Percentiles rank a stretch among this genome's conserved stretches.
Conservation (phyloP, 2,113 vertebrate species). For the Apteryx owenii region DNA sequence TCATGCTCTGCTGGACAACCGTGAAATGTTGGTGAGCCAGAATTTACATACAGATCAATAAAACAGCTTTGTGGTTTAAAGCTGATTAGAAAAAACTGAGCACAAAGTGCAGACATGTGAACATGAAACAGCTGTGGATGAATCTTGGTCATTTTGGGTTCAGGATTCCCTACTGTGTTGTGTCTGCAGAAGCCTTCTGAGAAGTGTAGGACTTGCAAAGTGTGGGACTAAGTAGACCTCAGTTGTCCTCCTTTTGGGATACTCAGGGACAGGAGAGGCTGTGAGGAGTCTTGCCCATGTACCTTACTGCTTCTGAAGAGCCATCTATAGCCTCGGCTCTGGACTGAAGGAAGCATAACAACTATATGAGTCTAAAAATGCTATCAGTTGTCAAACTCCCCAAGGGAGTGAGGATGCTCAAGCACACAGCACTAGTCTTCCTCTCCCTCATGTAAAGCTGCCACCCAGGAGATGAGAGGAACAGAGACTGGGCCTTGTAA, state of each 20-base stretch:
- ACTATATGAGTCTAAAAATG: background rate
- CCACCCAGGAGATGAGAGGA: background rate
- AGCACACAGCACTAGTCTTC: accelerated
- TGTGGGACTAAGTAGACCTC: background rate
- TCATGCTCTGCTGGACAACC: background rate
- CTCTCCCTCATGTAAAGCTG: background rate
- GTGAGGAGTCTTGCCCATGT: background rate
- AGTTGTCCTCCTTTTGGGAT: accelerated
- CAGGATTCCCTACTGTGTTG: accelerated
- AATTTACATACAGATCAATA: background rate
- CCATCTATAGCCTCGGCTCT: background rate
- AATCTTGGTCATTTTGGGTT: accelerated
- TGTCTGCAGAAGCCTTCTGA: background rate
- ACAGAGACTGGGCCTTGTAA: too few relatives aligned
- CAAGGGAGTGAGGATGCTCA: background rate
- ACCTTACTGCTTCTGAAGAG: background rate
- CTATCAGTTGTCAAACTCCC: background rate
- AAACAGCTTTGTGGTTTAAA: too few relatives aligned
- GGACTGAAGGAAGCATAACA: background rate
- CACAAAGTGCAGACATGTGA: accelerated
- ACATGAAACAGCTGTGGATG: accelerated
- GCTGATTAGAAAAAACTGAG: background rate
- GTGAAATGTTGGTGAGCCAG: background rate
- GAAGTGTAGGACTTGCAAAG: background rate
- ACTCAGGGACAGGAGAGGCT: accelerated